phyloP scores from a whole-genome alignment of 2,888 invertebrate genomes.

The Drosophila birchii region DNA sequence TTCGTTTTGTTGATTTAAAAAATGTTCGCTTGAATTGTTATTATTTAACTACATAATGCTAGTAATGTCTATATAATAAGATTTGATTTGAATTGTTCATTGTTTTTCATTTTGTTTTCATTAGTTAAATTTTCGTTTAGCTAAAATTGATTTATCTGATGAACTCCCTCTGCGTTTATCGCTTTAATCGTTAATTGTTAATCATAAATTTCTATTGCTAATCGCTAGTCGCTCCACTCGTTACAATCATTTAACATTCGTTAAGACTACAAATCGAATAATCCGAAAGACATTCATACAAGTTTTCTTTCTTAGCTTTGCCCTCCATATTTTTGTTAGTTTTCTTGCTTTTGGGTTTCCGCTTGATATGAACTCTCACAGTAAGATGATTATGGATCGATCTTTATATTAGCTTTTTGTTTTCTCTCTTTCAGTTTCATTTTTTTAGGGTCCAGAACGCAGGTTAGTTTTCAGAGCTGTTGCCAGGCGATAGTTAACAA shows the following conservation, averaged over 20 bases:
- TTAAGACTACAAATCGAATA: constrained; percentile 65
- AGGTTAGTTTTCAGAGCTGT: constrained; percentile 35
- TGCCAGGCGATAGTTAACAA: constrained; percentile 51
- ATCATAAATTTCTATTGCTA: constrained; percentile 43
- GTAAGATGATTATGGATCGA: constrained; percentile 53
- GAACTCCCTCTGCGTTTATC: constrained; percentile 35
- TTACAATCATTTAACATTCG: constrained; percentile 35
- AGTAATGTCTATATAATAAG: constrained; percentile 71
- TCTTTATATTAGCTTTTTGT: constrained; percentile 15
- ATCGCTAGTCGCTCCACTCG: constrained; percentile 42
- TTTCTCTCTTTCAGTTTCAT: neutral
- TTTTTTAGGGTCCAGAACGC: constrained; percentile 29
- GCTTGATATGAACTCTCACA: constrained; percentile 79
- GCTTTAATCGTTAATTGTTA: constrained; percentile 18
- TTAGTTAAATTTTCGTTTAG: constrained; percentile 40
- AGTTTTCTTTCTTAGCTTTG: constrained; percentile 10
- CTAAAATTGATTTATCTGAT: constrained; percentile 59
- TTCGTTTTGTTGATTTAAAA: constrained; percentile 49
- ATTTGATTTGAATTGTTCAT: constrained; percentile 75
- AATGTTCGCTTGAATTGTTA: constrained; percentile 55
- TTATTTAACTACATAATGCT: constrained; percentile 66
- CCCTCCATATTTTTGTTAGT: constrained; percentile 26
- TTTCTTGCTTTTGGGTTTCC: constrained; percentile 32
- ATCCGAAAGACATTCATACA: constrained; percentile 55
- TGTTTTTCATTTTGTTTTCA: constrained; percentile 27